phyloP scores from a whole-genome alignment of 2,113 vertebrate species.

The Eptatretus burgeri region DNA sequence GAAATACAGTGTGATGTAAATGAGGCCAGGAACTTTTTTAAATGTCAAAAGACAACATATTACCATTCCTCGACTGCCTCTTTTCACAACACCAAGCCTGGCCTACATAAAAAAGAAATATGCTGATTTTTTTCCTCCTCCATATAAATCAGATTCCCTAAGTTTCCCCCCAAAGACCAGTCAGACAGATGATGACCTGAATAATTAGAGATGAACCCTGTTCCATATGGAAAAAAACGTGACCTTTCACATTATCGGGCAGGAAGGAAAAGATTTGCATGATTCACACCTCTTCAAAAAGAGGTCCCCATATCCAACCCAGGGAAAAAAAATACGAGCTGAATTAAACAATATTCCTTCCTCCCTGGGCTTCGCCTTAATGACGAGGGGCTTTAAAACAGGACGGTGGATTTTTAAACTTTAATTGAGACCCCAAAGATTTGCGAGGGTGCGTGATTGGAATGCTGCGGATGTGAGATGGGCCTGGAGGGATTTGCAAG shows the following conservation, averaged over 20 bases:
- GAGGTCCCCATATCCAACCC: not conserved
- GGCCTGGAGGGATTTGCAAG: slow-evolving; percentile 1
- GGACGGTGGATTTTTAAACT: slow-evolving; percentile 3
- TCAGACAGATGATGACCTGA: slow-evolving; percentile 7
- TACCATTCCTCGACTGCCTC: no score
- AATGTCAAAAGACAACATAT: no score
- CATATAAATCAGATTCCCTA: slow-evolving; percentile 6
- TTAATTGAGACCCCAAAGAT: slow-evolving; percentile 6
- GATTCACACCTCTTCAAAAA: slow-evolving; percentile 1
- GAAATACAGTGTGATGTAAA: no score
- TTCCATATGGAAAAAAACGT: slow-evolving; percentile 4
- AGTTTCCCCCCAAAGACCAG: not conserved
- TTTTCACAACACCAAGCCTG: no score
- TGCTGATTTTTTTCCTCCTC: not conserved
- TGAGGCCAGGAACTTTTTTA: no score
- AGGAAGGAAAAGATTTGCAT: not conserved
- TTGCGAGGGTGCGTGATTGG: slow-evolving; percentile 3
- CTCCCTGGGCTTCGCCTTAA: slow-evolving; percentile 4
- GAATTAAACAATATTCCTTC: slow-evolving; percentile 5
- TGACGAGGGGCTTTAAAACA: slow-evolving; percentile 5
- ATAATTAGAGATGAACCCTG: slow-evolving; percentile 3
- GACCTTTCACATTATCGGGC: not conserved
- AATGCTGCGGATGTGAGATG: slow-evolving; percentile 4
- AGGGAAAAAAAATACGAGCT: not conserved
- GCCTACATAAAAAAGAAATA: slow-evolving; percentile 1